phyloP scores from a whole-genome alignment of 2,797 vertebrate genomes.

The Onychomys arenicola region DNA sequence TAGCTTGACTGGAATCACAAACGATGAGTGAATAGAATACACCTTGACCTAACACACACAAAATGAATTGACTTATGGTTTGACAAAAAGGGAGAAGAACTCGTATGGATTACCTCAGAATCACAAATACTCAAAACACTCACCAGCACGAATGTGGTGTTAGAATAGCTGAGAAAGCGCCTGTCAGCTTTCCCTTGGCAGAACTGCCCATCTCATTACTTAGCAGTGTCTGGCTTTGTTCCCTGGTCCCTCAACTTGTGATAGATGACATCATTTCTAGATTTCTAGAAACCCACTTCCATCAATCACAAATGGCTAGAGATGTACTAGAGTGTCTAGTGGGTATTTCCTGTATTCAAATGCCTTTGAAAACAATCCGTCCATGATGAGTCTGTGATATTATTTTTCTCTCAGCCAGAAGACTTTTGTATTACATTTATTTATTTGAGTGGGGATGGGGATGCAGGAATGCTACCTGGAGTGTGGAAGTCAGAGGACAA shows the following conservation, averaged over 20 bases:
- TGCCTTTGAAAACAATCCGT: slow-evolving; percentile 33
- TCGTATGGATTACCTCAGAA: background rate
- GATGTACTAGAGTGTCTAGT: background rate
- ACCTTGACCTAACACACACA: background rate
- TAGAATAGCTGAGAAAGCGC: background rate
- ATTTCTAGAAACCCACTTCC: slow-evolving; percentile 58
- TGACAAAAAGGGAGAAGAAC: background rate
- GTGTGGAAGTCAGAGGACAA: background rate
- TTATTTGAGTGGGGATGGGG: background rate
- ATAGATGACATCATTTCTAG: background rate
- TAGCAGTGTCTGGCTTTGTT: background rate
- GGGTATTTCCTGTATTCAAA: background rate
- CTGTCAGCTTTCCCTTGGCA: background rate
- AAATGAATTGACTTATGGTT: slow-evolving; percentile 28
- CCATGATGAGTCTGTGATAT: background rate
- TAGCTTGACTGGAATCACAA: slow-evolving; percentile 53
- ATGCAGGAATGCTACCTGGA: background rate
- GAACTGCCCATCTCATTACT: background rate
- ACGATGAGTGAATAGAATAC: background rate
- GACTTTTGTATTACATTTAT: background rate
- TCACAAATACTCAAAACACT: slow-evolving; percentile 39
- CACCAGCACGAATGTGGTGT: background rate
- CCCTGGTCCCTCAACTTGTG: background rate
- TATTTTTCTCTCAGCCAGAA: slow-evolving; percentile 16
- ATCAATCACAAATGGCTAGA: background rate